Evolutionary conservation across 2,113 vertebrate species (phyloP), one percentile per base, ranked within the genome.

Genomic region (Craseonycteris thonglongyai): DNA sequence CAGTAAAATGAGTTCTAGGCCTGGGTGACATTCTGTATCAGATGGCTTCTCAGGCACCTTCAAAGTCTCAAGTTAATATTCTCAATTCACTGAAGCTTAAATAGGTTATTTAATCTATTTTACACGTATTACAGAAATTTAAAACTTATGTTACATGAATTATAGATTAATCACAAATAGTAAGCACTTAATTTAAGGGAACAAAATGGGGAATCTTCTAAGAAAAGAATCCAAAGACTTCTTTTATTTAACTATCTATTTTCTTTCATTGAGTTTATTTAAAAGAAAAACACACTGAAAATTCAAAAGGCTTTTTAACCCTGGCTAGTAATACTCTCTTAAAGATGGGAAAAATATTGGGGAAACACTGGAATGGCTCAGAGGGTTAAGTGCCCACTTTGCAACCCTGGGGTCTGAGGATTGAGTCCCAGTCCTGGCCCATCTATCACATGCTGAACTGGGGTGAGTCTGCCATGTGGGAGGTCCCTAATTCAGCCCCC

Each of bases 211-310:
- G 42, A 82, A 40, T 85, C 40, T 74, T 88, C 26, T 91, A 86
- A 88, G 19, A 16, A 93, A 92, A 95, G 42, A 33, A 84, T 75
- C 8, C 21, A 49, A 93, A 95, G 58, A 75, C 24, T 30, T 35
- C 10, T 80, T 78, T 91, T 69, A 87, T 69, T 88, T 49, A 83
- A 85, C 26, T 90, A 88, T 54, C 74, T 66, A 42, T 92, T 89
- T 90, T 95, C 38, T 88, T 65, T 84, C n/a, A 76, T 2, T 96
- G 51, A 42, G 12, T 71, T 91, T 91, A 47, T 74, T 96, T 94
- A 81, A 85, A 95, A 91, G 79, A 91, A 91, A 88, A 93, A 56
- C 33, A 87, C 21, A 75, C 0, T 82, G 49, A 93, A 91, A 93
- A 89, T 65, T 72, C 54, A 89, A 91, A 88, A 96, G 54, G 2